Evolutionary conservation across 2,888 invertebrate genomes (phyloP).

Genomic region (Gastrophysa polygoni): DNA sequence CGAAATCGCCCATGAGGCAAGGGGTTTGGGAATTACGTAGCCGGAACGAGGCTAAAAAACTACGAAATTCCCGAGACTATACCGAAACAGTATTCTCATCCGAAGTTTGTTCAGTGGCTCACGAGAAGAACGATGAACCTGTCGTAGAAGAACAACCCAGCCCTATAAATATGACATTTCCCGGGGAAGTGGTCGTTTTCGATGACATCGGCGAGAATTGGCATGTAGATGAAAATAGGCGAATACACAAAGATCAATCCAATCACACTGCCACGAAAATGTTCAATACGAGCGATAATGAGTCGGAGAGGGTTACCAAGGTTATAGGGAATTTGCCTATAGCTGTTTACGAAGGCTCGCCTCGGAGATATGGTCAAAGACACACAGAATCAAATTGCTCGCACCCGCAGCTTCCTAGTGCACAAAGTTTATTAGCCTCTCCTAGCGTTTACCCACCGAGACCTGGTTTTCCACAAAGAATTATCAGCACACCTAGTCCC

Average conservation of each 20-base stretch:
- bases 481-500: conserved; percentile 58
- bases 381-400: conserved; percentile 55
- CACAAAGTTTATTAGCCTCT: conserved; percentile 64
- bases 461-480: conserved; percentile 85
- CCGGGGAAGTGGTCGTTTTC: conserved; percentile 83
- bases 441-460: conserved; percentile 77
- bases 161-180: conserved; percentile 67
- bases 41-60: conserved; percentile 54
- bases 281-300: conserved; percentile 48
- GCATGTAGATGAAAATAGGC: conserved; percentile 58
- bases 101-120: conserved; percentile 65
- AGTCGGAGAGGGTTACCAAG: conserved; percentile 60
- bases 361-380: conserved; percentile 80
- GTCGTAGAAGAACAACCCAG: conserved; percentile 59
- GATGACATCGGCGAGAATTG: conserved; percentile 86
- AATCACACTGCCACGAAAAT: conserved; percentile 49
- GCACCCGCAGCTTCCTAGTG: conserved; percentile 64
- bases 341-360: conserved; percentile 91
- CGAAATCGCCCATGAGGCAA: conserved; percentile 62
- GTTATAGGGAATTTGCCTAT: conserved; percentile 87
- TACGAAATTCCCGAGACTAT: conserved; percentile 61
- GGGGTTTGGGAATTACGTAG: conserved; percentile 66
- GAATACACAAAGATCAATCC: conserved; percentile 41
- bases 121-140: conserved; percentile 48
- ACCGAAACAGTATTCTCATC: conserved; percentile 68